A percentile compares a stretch with the other conserved stretches of the same genome.
phyloP scores from a whole-genome alignment of 2,113 vertebrate genomes.

The Gopherus flavomarginatus region DNA sequence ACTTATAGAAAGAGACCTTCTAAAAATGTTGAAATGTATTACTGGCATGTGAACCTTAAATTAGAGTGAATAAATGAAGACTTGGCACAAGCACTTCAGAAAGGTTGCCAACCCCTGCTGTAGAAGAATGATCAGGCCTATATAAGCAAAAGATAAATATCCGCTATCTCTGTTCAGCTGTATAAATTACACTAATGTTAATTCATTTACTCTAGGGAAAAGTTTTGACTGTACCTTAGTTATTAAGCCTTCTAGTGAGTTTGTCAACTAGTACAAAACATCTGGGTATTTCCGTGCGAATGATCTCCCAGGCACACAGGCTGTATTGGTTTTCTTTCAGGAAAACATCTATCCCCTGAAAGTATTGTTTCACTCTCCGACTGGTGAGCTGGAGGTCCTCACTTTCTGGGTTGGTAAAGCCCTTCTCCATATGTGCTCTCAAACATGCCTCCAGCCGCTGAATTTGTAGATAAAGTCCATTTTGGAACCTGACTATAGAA shows the following conservation, averaged over 20 bases:
- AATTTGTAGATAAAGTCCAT: slow-evolving; percentile 26
- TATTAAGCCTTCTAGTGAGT: neutral
- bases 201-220: too few relatives aligned
- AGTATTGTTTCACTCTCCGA: slow-evolving; percentile 33
- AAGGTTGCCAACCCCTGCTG: too few relatives aligned
- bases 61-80: too few relatives aligned
- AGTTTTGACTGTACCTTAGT: slow-evolving; percentile 5
- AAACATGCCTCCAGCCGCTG: neutral
- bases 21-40: too few relatives aligned
- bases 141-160: too few relatives aligned
- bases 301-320: slow-evolving; percentile 42
- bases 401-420: neutral
- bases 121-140: too few relatives aligned
- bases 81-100: too few relatives aligned
- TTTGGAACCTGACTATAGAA: neutral
- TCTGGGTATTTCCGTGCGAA: slow-evolving; percentile 17
- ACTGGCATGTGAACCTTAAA: too few relatives aligned
- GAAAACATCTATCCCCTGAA: neutral
- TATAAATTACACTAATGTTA: too few relatives aligned
- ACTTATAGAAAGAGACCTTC: too few relatives aligned
- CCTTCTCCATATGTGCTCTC: neutral
- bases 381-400: neutral
- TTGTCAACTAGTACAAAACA: slow-evolving; percentile 29
- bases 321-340: slow-evolving; percentile 38
- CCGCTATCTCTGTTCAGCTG: too few relatives aligned